Evolutionary conservation across 2,888 invertebrate species (phyloP).

Genomic region (Venusia cambrica): DNA sequence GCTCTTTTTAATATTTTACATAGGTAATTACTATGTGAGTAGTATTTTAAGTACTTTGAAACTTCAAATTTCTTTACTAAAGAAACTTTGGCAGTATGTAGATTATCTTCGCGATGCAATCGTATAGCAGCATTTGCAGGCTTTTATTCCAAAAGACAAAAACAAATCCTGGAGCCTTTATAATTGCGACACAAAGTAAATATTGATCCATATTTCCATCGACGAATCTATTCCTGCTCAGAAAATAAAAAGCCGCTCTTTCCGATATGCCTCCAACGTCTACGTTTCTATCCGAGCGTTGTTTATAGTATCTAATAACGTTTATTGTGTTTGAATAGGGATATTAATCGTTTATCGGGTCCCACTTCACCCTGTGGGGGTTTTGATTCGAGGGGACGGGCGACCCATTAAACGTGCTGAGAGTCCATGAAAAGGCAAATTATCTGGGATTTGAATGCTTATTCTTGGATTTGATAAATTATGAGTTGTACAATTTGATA

Average conservation of each 20-base stretch:
- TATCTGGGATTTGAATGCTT: conserved; percentile 1
- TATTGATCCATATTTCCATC: conserved; percentile 13
- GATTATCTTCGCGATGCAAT: too few relatives aligned
- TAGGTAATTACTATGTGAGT: too few relatives aligned
- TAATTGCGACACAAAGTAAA: conserved; percentile 4
- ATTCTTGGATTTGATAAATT: too few relatives aligned
- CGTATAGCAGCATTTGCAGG: too few relatives aligned
- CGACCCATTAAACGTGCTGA: conserved; percentile 22
- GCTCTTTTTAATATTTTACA: too few relatives aligned
- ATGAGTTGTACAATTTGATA: too few relatives aligned
- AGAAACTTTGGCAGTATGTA: too few relatives aligned
- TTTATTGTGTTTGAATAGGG: conserved; percentile 28
- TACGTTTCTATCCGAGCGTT: conserved; percentile 12
- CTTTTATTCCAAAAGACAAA: too few relatives aligned
- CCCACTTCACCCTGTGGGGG: conserved; percentile 25
- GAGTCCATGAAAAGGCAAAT: conserved; percentile 13
- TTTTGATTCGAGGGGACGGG: conserved; percentile 37
- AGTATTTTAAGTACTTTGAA: too few relatives aligned
- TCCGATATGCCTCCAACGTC: conserved; percentile 10
- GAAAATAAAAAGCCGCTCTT: conserved; percentile 8
- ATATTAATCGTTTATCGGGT: conserved; percentile 34
- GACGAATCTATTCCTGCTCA: conserved; percentile 8
- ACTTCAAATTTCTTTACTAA: too few relatives aligned
- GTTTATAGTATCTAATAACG: conserved; percentile 27
- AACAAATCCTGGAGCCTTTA: too few relatives aligned